A percentile compares a stretch with the other conserved stretches of the same genome.
These are phyloP conservation scores for Etheostoma perlongum DNA, from an alignment of 2,797 vertebrate species.

Conservation along the genomic window DNA sequence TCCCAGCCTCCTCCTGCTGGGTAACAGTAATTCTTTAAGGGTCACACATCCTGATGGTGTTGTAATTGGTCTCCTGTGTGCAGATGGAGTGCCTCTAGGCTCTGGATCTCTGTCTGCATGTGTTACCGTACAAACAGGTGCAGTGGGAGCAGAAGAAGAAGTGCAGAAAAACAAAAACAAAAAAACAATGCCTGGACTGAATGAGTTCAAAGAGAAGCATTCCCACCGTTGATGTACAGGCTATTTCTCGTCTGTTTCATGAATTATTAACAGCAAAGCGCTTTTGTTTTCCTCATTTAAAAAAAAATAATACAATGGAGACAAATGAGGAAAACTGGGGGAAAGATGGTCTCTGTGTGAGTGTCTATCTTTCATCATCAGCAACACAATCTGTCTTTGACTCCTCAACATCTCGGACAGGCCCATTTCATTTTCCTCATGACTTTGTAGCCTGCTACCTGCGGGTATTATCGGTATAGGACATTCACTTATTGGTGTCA, in stretches of 20 bases:
- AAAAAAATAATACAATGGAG: conserved; percentile 57
- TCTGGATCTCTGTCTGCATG: conserved; percentile 50
- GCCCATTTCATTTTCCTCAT: conserved; percentile 9
- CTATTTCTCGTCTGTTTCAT: conserved; percentile 74
- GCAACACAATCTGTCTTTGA: neutral
- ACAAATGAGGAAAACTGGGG: conserved; percentile 41
- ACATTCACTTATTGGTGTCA: neutral
- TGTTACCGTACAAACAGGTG: conserved; percentile 67
- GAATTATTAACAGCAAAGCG: conserved; percentile 76
- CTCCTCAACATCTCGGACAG: neutral
- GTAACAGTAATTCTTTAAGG: conserved; percentile 62
- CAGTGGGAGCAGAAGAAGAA: conserved; percentile 42
- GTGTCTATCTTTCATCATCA: conserved; percentile 4
- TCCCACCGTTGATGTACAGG: conserved; percentile 69
- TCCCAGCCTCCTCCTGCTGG: conserved; percentile 19
- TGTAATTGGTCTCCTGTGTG: conserved; percentile 81
- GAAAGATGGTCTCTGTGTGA: conserved; percentile 23
- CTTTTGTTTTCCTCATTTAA: conserved; percentile 71
- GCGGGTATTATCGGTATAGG: neutral
- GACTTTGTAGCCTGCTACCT: neutral
- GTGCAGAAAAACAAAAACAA: conserved; percentile 31
- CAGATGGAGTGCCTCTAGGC: conserved; percentile 68
- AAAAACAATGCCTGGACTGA: conserved; percentile 62
- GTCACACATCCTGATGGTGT: conserved; percentile 63
- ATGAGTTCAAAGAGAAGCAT: conserved; percentile 64